Base-by-base conservation (phyloP, 2,797 vertebrate genomes). In the Psittacula echo region DNA sequence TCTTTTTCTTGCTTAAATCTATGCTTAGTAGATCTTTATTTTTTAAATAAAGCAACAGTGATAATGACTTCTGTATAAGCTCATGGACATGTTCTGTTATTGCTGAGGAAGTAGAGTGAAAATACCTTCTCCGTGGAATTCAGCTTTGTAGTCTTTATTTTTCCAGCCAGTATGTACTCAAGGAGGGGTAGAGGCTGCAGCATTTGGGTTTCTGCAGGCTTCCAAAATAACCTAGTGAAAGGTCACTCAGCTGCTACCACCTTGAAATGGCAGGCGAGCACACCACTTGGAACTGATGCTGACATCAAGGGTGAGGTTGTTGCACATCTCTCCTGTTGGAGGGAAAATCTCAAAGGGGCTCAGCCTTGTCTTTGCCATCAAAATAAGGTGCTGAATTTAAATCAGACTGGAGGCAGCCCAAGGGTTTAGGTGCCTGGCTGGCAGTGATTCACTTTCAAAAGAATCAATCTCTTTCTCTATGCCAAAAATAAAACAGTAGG, bases 401-500 rank as follows among this genome's bases (percentile, higher is more conserved):
- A 85, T 65, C 47, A 53, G 48, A 21, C 29, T 53, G 44, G 74
- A 90, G 56, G 74, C 22, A 83, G 78, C 48, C 68, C 48, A 61
- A 89, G 71, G 77, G 64, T 76, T 82, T 86, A 42, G 54, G 56
- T 53, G 67, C 67, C 73, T 87, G 42, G 20, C 73, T 41, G 66
- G 79, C 81, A 91, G 32, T 30, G 44, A 93, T 80, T 92, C 51
- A 22, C 68, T 87, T 91, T 23, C 47, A 66, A 53, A 85, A 91
- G 68, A 83, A 75, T 62, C 74, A 83, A 19, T 47, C 22, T 85
- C 65, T 71, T 92, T 72, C 51, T 87, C 87, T 42, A 5, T 23
- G 39, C 48, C 51, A 94, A 91, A 96, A 93, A 91, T 60, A 81
- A 86, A 90, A 80, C 30, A 50, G 32, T 37, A 56, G 73, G 58